Evolutionary conservation across 2,113 vertebrate species (phyloP).

Genomic region (Notothenia coriiceps): DNA sequence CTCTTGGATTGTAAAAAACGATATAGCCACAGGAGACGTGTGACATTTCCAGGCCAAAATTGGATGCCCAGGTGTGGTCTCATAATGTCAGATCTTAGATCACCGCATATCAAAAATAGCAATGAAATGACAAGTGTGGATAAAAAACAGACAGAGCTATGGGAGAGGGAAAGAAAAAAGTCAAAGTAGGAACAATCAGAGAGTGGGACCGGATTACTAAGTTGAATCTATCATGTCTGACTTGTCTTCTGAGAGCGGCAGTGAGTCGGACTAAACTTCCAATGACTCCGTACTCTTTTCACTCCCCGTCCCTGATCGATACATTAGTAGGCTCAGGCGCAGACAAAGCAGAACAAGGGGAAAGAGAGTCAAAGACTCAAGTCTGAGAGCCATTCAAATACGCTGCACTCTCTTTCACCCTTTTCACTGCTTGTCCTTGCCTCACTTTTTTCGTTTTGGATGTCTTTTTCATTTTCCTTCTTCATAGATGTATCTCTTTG

Average conservation of each 20-base stretch:
- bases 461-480: conserved; percentile 52
- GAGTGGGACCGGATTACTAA: conserved; percentile 7
- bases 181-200: neutral
- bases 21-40: conserved; percentile 13
- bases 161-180: neutral
- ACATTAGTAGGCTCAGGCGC: conserved; percentile 41
- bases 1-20: conserved; percentile 3
- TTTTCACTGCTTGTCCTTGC: conserved; percentile 44
- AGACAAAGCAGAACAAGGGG: conserved; percentile 50
- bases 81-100: conserved; percentile 23
- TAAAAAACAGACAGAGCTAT: conserved; percentile 13
- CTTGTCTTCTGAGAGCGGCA: conserved; percentile 30
- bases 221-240: conserved; percentile 21
- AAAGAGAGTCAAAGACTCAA: conserved; percentile 51
- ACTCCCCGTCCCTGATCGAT: conserved; percentile 40
- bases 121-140: conserved; percentile 6
- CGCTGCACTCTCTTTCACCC: conserved; percentile 62
- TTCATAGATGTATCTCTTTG: conserved; percentile 35
- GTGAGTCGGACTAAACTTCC: conserved; percentile 60
- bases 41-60: conserved; percentile 56
- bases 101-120: conserved; percentile 20
- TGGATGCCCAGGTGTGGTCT: conserved; percentile 24
- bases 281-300: conserved; percentile 54
- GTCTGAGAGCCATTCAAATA: conserved; percentile 62
- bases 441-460: conserved; percentile 42